These are phyloP conservation scores for Brachyhypopomus occidentalis DNA, from an alignment of 2,113 vertebrate species.

Conservation along the genomic window DNA sequence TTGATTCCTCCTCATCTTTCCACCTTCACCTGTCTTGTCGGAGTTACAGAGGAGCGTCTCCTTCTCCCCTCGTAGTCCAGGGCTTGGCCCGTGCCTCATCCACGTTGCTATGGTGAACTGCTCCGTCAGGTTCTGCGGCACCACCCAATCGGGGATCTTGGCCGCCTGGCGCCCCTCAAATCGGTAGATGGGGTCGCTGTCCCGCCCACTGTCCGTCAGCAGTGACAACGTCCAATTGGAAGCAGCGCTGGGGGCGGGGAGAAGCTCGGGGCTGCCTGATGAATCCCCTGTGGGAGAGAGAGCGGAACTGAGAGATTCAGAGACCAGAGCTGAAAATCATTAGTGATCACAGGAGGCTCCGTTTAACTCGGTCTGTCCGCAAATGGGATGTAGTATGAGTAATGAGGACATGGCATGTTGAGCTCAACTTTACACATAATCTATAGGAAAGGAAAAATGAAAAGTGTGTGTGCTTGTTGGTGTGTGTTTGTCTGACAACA, in stretches of 20 bases:
- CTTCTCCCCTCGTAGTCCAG: constrained; percentile 91
- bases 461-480: too few relatives aligned
- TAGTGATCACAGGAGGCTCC: background rate
- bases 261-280: constrained; percentile 91
- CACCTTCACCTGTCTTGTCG: constrained; percentile 89
- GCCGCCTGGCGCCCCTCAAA: constrained; percentile 94
- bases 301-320: constrained; percentile 39
- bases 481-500: too few relatives aligned
- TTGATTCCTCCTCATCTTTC: background rate
- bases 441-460: too few relatives aligned
- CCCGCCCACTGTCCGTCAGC: constrained; percentile 83
- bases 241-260: constrained; percentile 83
- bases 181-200: constrained; percentile 86
- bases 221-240: constrained; percentile 92
- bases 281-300: constrained; percentile 83
- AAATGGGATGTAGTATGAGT: too few relatives aligned
- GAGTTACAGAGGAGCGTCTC: constrained; percentile 98
- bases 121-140: constrained; percentile 93
- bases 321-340: constrained; percentile 27
- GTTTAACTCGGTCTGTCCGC: background rate
- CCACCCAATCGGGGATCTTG: constrained; percentile 91
- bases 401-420: too few relatives aligned
- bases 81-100: constrained; percentile 97
- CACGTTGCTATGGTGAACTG: constrained; percentile 96
- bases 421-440: too few relatives aligned